phyloP scores from a whole-genome alignment of 2,888 invertebrate species.

The Hyposoter didymator region DNA sequence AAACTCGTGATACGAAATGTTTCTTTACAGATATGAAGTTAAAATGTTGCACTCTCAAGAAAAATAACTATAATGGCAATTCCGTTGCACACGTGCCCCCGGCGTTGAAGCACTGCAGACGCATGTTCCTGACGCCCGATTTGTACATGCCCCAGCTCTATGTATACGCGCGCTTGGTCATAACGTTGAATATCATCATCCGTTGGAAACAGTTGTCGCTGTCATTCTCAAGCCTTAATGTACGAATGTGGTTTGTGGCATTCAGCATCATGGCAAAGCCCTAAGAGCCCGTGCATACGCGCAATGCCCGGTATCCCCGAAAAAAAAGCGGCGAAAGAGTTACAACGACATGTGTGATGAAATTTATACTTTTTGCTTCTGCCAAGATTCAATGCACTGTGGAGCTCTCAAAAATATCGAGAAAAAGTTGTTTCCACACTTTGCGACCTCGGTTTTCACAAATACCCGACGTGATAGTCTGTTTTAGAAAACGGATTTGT shows the following conservation, averaged over 20 bases:
- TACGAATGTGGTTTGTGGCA: not conserved
- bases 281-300: not conserved
- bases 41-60: not conserved
- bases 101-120: not conserved
- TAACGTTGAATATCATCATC: not conserved
- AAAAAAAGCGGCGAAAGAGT: not conserved
- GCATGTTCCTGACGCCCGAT: not conserved
- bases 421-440: no score
- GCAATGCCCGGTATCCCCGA: not conserved
- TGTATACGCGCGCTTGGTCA: not conserved
- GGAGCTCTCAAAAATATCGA: no score
- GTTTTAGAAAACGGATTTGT: no score
- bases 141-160: not conserved
- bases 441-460: no score
- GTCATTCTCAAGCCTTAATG: conserved; percentile 1
- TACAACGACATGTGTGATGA: not conserved
- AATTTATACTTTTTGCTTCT: not conserved
- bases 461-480: no score
- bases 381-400: not conserved
- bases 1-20: no score
- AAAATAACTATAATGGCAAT: not conserved
- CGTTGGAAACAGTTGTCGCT: not conserved
- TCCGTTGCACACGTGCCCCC: not conserved
- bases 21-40: not conserved
- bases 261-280: not conserved